These are phyloP conservation scores for Embiotoca jacksoni DNA, from an alignment of 2,113 vertebrate species.

Conservation along the genomic window DNA sequence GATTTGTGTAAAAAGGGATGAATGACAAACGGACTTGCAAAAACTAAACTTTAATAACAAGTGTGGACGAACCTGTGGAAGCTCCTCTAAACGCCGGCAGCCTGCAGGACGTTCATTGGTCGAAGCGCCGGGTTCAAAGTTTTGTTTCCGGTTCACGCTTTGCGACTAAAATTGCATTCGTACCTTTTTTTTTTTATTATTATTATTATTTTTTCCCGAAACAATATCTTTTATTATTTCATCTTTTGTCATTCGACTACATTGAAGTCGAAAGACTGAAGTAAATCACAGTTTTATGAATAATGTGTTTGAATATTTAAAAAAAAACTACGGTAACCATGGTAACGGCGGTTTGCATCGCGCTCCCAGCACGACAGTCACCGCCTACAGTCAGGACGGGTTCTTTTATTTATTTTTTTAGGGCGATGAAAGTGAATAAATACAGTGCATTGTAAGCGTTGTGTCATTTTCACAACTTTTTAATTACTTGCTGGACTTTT, in stretches of 20 bases:
- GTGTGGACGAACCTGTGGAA: constrained; percentile 49
- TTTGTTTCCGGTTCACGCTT: constrained; percentile 62
- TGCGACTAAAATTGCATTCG: too few relatives aligned
- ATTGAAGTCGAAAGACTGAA: too few relatives aligned
- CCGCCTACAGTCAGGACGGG: fast-evolving
- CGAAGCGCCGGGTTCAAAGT: constrained; percentile 60
- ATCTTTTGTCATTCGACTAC: too few relatives aligned
- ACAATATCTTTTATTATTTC: too few relatives aligned
- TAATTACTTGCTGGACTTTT: constrained; percentile 19
- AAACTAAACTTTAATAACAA: constrained; percentile 38
- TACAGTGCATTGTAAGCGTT: background rate
- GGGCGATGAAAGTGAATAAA: background rate
- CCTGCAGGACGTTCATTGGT: constrained; percentile 58
- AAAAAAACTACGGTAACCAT: constrained; percentile 39
- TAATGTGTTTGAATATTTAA: too few relatives aligned
- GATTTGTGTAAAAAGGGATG: fast-evolving
- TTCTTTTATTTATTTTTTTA: background rate
- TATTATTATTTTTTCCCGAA: too few relatives aligned
- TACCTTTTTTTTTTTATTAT: too few relatives aligned
- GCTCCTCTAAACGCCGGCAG: constrained; percentile 53
- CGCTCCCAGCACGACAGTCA: background rate
- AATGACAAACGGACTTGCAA: background rate
- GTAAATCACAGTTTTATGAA: too few relatives aligned
- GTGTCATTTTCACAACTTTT: constrained; percentile 12
- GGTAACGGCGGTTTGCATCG: constrained; percentile 31